phyloP scores from a whole-genome alignment of 2,797 vertebrate genomes.

The Coregonus sp. region DNA sequence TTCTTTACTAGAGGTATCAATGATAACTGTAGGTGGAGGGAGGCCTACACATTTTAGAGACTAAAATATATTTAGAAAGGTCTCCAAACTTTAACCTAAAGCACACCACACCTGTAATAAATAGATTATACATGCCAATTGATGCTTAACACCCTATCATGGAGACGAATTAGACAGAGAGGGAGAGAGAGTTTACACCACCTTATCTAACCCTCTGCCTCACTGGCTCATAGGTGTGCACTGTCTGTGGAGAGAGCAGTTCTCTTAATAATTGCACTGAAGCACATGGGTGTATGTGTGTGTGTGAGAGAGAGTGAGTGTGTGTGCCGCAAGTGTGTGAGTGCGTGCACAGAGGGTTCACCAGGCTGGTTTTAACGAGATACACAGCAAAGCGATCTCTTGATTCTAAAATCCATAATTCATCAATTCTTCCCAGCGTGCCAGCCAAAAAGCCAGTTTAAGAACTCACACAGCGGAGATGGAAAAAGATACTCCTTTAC shows the following conservation, averaged over 20 bases:
- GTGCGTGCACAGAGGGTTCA: neutral
- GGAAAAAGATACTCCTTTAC: neutral
- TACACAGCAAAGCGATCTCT: slow-evolving; percentile 15
- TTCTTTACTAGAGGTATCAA: too few relatives aligned
- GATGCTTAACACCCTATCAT: neutral
- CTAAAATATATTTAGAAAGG: neutral
- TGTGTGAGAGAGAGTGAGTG: neutral
- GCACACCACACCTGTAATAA: neutral
- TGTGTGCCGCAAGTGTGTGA: neutral
- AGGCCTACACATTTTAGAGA: neutral
- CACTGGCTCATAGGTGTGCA: neutral
- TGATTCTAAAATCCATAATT: slow-evolving; percentile 34
- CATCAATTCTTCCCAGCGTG: slow-evolving; percentile 21
- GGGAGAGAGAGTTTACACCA: neutral
- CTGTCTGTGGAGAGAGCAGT: neutral
- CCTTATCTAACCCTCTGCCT: neutral
- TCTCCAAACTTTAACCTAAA: neutral
- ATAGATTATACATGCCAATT: neutral
- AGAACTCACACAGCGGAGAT: slow-evolving; percentile 5
- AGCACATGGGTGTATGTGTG: neutral
- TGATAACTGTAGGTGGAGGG: too few relatives aligned
- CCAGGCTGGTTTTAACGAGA: slow-evolving; percentile 26
- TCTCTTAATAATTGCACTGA: neutral
- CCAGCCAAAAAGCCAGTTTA: slow-evolving; percentile 24
- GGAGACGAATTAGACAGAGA: neutral